A percentile compares a stretch with the other conserved stretches of the same genome.
Conservation (phyloP, 2,797 vertebrate species). For the Eleutherodactylus coqui region DNA sequence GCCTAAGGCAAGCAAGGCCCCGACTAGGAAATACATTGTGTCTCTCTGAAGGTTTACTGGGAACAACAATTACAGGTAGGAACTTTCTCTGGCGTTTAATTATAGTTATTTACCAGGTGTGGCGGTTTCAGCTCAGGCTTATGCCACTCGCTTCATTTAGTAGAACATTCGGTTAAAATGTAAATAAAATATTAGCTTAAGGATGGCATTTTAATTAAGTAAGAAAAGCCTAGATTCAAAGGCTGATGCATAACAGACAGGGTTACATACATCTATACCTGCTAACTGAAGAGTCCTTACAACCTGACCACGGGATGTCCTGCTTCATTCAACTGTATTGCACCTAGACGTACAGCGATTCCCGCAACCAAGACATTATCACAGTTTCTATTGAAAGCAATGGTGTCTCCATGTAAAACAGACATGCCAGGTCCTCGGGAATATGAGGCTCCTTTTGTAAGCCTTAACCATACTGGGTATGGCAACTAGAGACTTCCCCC, state of each 20-base stretch:
- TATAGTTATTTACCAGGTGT: conserved; percentile 61
- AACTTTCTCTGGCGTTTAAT: conserved; percentile 51
- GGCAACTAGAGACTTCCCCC: no score
- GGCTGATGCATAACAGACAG: neutral
- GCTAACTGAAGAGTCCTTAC: neutral
- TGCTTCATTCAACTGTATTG: no score
- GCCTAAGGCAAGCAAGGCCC: conserved; percentile 28
- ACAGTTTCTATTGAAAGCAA: no score
- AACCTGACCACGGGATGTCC: no score
- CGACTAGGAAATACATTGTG: conserved; percentile 20
- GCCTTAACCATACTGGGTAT: no score
- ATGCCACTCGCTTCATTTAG: conserved; percentile 13
- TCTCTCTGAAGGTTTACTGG: conserved; percentile 32
- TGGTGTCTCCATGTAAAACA: no score
- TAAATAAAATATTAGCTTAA: conserved; percentile 23
- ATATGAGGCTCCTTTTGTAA: no score
- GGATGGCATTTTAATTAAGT: conserved; percentile 23
- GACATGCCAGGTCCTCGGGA: no score
- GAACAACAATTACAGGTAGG: conserved; percentile 47
- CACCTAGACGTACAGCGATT: no score
- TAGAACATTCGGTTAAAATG: conserved; percentile 22
- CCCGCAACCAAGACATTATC: no score
- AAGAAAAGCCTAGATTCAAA: neutral
- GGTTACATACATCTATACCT: neutral
- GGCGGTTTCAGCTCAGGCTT: conserved; percentile 39